A percentile compares a stretch with the other conserved stretches of the same genome.
Evolutionary conservation across 2,888 invertebrate genomes (phyloP).

Genomic region (Leucozona laternaria): DNA sequence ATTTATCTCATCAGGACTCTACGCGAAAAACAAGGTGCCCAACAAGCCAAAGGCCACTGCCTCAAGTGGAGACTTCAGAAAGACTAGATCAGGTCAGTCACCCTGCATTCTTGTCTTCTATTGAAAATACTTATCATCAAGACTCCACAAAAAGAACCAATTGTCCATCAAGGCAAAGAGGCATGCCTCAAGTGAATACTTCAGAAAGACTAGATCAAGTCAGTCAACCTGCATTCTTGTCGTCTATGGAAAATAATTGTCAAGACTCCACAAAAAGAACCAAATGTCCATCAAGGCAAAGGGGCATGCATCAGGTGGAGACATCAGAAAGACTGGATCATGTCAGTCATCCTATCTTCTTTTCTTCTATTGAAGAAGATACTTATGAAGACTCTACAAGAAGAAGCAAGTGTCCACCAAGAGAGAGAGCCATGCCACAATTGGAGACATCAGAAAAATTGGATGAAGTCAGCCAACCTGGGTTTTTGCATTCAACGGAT

Average conservation of each 20-base stretch:
- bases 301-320: background rate
- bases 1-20: background rate
- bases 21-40: background rate
- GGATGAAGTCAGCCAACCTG: conserved; percentile 17
- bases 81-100: background rate
- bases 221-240: background rate
- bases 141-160: no score
- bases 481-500: background rate
- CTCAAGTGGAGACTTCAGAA: background rate
- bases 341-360: background rate
- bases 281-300: background rate
- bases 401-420: background rate
- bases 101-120: background rate
- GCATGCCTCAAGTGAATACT: background rate
- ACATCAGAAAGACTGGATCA: background rate
- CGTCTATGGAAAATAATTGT: background rate
- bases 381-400: background rate
- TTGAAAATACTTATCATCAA: background rate
- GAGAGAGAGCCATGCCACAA: background rate
- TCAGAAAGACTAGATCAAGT: conserved; percentile 3
- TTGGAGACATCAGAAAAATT: conserved; percentile 3
- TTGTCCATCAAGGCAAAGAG: background rate
- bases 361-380: conserved; percentile 3
- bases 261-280: background rate
- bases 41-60: background rate